These are phyloP conservation scores for Drosophila ficusphila DNA, from an alignment of 1,140 invertebrate genomes.

Conservation along the genomic window DNA sequence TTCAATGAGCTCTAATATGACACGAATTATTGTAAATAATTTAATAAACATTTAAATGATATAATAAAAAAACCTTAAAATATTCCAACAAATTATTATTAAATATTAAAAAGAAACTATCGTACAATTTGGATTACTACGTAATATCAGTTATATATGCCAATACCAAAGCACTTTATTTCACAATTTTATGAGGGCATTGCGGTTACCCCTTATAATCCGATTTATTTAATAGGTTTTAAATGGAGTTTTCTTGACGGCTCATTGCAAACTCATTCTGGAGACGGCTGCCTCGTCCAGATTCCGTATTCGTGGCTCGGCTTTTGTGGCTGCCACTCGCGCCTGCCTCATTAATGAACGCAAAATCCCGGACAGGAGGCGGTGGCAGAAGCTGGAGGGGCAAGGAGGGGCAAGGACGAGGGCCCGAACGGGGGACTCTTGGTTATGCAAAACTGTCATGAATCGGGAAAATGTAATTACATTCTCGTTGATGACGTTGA, in stretches of 20 bases:
- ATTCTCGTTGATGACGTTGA: conserved; percentile 72
- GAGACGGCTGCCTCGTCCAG: conserved; percentile 33
- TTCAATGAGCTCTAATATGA: too few species aligned
- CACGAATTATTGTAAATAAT: too few species aligned
- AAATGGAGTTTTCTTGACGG: conserved; percentile 32
- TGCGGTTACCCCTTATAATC: neutral
- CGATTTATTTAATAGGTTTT: conserved; percentile 25
- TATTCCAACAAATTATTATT: too few species aligned
- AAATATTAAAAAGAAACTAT: too few species aligned
- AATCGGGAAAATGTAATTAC: conserved; percentile 81
- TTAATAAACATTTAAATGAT: too few species aligned
- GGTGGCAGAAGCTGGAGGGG: conserved; percentile 19
- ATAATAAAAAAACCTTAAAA: too few species aligned
- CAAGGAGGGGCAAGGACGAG: neutral
- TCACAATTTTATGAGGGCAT: neutral
- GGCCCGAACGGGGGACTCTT: conserved; percentile 23
- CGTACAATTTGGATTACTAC: too few species aligned
- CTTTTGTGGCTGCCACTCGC: conserved; percentile 49
- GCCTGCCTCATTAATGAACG: conserved; percentile 71
- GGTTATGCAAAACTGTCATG: conserved; percentile 76
- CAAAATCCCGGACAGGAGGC: conserved; percentile 48
- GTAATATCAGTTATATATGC: neutral
- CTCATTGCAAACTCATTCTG: conserved; percentile 11
- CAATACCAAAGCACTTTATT: neutral
- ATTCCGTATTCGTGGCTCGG: conserved; percentile 20